A percentile compares a stretch with the other conserved stretches of the same genome.
phyloP scores from a whole-genome alignment of 1,140 invertebrate species.

The Palaemon carinicauda region DNA sequence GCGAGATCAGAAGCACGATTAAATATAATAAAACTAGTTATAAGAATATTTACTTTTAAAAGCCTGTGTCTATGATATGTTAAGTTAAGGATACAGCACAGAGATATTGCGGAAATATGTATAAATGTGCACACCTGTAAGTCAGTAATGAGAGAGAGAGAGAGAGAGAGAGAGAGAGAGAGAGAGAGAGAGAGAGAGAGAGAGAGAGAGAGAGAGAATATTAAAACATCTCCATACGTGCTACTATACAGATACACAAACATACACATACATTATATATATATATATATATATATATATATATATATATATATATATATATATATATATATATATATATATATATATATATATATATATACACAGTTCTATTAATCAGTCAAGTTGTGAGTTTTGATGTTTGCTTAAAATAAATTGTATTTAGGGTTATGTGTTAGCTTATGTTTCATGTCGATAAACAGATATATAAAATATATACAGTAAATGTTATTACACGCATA shows the following conservation, averaged over 20 bases:
- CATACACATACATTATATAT: too few species aligned
- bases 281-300: too few species aligned
- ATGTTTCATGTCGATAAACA: too few species aligned
- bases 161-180: neutral
- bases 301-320: neutral
- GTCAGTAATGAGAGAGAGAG: neutral
- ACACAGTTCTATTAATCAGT: neutral
- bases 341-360: conserved; percentile 3
- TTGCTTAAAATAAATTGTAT: neutral
- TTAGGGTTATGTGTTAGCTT: too few species aligned
- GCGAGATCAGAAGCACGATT: too few species aligned
- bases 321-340: neutral
- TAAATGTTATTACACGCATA: too few species aligned
- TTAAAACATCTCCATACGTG: too few species aligned
- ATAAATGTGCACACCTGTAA: too few species aligned
- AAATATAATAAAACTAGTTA: too few species aligned
- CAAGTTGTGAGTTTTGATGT: neutral
- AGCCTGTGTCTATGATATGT: neutral
- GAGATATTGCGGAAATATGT: neutral
- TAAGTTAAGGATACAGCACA: neutral
- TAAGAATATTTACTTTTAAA: too few species aligned
- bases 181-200: neutral
- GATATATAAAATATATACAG: too few species aligned
- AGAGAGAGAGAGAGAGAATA: neutral
- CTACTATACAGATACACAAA: too few species aligned